A percentile compares a stretch with the other conserved stretches of the same genome.
These are phyloP conservation scores for Ifrita kowaldi DNA, from an alignment of 2,113 vertebrate genomes.

Conservation along the genomic window DNA sequence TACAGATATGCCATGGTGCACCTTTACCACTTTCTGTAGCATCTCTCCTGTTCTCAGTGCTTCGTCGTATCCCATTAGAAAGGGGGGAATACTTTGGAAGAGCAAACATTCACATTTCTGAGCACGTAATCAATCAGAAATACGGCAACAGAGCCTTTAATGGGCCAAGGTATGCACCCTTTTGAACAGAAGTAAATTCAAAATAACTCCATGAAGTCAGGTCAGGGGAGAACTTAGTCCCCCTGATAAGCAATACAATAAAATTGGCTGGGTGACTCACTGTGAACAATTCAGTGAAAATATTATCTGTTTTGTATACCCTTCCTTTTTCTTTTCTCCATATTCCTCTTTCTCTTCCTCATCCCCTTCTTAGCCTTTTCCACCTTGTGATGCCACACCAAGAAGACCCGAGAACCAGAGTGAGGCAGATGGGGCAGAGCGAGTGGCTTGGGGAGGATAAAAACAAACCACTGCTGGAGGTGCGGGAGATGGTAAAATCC, in stretches of 20 bases:
- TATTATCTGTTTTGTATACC: not conserved
- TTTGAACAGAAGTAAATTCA: not conserved
- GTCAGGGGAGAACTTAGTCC: not conserved
- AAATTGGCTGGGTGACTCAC: not conserved
- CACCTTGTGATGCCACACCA: not conserved
- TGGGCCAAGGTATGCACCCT: not conserved
- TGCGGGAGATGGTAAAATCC: not conserved
- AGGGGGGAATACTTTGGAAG: not conserved
- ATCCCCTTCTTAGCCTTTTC: not conserved
- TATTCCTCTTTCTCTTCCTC: slow-evolving; percentile 35
- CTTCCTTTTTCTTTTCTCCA: slow-evolving; percentile 19
- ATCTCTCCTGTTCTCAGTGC: not conserved
- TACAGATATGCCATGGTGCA: not conserved
- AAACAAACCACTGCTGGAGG: not conserved
- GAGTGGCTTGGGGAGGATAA: not conserved
- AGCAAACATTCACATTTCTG: not conserved
- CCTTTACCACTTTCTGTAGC: not conserved
- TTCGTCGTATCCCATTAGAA: not conserved
- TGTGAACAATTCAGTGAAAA: not conserved
- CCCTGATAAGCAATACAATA: not conserved
- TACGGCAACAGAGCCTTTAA: not conserved
- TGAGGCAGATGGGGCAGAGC: not conserved
- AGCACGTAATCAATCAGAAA: not conserved
- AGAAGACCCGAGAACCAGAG: not conserved
- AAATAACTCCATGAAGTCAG: not conserved